These are phyloP conservation scores for Sebastes flavidus DNA, from an alignment of 2,797 vertebrate species.

Conservation along the genomic window DNA sequence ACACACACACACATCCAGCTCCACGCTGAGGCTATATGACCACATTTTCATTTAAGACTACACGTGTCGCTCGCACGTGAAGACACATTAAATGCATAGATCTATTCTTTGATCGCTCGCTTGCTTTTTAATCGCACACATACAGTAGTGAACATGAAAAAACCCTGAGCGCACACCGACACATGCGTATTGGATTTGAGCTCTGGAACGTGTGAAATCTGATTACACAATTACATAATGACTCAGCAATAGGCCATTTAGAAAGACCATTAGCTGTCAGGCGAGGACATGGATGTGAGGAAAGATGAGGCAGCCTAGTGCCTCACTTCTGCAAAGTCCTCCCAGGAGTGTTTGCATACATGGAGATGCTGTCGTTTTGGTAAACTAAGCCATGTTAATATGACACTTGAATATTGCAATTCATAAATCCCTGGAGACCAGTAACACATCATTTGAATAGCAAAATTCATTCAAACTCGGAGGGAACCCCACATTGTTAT, in stretches of 20 bases:
- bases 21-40: neutral
- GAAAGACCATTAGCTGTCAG: constrained; percentile 63
- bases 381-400: neutral
- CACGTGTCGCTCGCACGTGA: constrained; percentile 23
- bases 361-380: neutral
- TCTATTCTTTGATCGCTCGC: constrained; percentile 15
- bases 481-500: constrained; percentile 6
- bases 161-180: constrained; percentile 12
- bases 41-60: constrained; percentile 12
- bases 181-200: constrained; percentile 52
- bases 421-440: neutral
- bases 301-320: constrained; percentile 33
- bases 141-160: neutral
- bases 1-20: constrained; percentile 15
- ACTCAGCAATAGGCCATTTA: constrained; percentile 64
- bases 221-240: constrained; percentile 74
- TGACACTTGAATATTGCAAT: neutral
- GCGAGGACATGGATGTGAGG: constrained; percentile 34
- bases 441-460: constrained; percentile 6
- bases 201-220: constrained; percentile 74
- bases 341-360: neutral
- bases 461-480: constrained; percentile 23
- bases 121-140: neutral
- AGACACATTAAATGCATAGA: constrained; percentile 17
- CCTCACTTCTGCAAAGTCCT: constrained; percentile 31